These are phyloP conservation scores for Pempheris klunzingeri DNA, from an alignment of 2,797 vertebrate genomes.

Conservation along the genomic window DNA sequence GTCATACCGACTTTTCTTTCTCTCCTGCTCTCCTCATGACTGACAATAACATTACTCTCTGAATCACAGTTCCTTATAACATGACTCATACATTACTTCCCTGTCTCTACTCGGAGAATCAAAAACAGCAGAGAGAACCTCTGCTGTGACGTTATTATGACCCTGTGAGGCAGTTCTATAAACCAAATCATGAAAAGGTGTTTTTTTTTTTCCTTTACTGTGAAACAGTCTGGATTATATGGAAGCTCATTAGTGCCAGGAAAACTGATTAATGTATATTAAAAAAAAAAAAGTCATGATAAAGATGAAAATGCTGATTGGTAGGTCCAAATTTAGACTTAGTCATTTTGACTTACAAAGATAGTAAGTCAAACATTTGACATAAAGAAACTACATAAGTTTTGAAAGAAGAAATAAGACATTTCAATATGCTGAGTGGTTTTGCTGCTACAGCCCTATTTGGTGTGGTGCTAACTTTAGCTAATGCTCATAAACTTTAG, in stretches of 20 bases:
- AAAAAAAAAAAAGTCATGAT: not conserved
- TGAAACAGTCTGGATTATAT: not conserved
- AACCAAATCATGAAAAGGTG: slow-evolving; percentile 27
- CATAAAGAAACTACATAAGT: not conserved
- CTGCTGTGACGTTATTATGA: not conserved
- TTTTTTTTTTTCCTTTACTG: slow-evolving; percentile 5
- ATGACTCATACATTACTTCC: slow-evolving; percentile 43
- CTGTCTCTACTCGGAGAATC: slow-evolving; percentile 17
- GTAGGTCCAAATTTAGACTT: not conserved
- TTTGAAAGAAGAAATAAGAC: not conserved
- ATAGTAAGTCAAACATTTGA: not conserved
- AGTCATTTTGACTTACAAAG: not conserved
- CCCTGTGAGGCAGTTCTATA: not conserved
- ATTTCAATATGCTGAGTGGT: not conserved
- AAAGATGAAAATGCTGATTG: not conserved
- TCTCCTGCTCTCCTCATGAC: slow-evolving; percentile 17
- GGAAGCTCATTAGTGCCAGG: not conserved
- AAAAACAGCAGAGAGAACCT: slow-evolving; percentile 25
- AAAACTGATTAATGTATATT: not conserved
- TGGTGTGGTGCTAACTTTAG: not conserved
- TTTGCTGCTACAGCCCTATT: not conserved
- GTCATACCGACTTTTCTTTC: slow-evolving; percentile 29
- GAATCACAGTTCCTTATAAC: slow-evolving; percentile 49
- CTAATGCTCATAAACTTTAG: not conserved
- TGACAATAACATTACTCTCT: slow-evolving; percentile 29